phyloP scores from a whole-genome alignment of 2,797 vertebrate genomes.

The Natrix natrix region DNA sequence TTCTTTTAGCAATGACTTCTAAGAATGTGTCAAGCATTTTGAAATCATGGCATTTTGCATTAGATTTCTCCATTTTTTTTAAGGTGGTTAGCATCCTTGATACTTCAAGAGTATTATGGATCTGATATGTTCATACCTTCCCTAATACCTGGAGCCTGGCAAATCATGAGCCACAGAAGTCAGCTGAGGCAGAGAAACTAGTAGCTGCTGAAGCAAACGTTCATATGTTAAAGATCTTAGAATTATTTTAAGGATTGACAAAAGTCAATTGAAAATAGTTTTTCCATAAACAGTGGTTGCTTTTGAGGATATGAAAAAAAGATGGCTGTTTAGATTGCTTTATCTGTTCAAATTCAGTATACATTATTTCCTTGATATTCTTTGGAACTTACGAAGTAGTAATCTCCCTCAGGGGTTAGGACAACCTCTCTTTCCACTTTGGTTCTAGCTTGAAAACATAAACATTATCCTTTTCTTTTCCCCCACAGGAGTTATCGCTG shows the following conservation, averaged over 20 bases:
- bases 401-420: not conserved
- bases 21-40: not conserved
- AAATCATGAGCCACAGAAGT: not conserved
- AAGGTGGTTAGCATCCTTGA: not conserved
- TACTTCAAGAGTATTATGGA: not conserved
- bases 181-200: not conserved
- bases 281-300: not conserved
- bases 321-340: not conserved
- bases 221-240: not conserved
- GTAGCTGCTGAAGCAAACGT: not conserved
- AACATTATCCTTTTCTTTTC: not conserved
- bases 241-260: not conserved
- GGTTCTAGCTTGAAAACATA: not conserved
- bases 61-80: not conserved
- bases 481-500: slow-evolving; percentile 78
- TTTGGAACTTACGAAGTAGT: not conserved
- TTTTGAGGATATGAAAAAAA: not conserved
- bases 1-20: not conserved
- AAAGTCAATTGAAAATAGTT: not conserved
- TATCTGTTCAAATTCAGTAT: not conserved
- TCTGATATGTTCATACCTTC: not conserved
- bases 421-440: not conserved
- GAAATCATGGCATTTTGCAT: not conserved
- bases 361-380: too few relatives aligned
- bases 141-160: not conserved